A percentile compares a stretch with the other conserved stretches of the same genome.
Conservation (phyloP, 2,888 invertebrate genomes). For the Drosophila merina region DNA sequence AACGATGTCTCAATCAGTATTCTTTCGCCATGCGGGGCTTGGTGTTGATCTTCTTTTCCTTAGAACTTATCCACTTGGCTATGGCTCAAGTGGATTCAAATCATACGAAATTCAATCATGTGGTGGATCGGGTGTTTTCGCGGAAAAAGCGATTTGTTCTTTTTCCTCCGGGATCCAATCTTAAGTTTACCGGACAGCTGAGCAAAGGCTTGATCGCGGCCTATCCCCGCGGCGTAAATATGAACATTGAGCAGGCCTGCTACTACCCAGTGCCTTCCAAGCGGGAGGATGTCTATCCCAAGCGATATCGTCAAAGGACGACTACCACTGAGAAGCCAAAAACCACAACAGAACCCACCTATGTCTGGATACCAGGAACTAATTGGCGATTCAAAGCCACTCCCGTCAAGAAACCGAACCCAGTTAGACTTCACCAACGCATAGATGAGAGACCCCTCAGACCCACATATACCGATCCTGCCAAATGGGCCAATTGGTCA, state of each 20-base stretch:
- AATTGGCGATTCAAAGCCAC: constrained; percentile 76
- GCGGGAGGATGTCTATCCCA: constrained; percentile 79
- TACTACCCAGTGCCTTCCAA: constrained; percentile 78
- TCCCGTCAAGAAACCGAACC: constrained; percentile 63
- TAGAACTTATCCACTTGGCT: constrained; percentile 13
- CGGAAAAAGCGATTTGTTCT: constrained; percentile 78
- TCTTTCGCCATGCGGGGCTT: constrained; percentile 44
- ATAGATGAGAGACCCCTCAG: constrained; percentile 61
- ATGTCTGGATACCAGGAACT: constrained; percentile 77
- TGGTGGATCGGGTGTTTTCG: constrained; percentile 74
- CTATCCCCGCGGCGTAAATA: constrained; percentile 71
- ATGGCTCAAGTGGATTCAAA: constrained; percentile 17
- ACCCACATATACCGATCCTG: constrained; percentile 47
- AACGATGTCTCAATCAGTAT: constrained; percentile 62
- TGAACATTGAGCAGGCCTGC: constrained; percentile 73
- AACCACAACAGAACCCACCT: constrained; percentile 61
- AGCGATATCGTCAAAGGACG: constrained; percentile 69
- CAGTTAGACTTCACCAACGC: constrained; percentile 64
- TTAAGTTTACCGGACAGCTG: constrained; percentile 77
- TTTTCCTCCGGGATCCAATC: constrained; percentile 74
- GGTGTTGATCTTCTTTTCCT: constrained; percentile 41
- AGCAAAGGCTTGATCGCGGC: constrained; percentile 72
- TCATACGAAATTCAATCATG: constrained; percentile 57
- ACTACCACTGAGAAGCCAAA: constrained; percentile 62
- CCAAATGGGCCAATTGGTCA: constrained; percentile 66